Evolutionary conservation across 2,888 invertebrate species (phyloP).

Genomic region (Cataglyphis cursor): DNA sequence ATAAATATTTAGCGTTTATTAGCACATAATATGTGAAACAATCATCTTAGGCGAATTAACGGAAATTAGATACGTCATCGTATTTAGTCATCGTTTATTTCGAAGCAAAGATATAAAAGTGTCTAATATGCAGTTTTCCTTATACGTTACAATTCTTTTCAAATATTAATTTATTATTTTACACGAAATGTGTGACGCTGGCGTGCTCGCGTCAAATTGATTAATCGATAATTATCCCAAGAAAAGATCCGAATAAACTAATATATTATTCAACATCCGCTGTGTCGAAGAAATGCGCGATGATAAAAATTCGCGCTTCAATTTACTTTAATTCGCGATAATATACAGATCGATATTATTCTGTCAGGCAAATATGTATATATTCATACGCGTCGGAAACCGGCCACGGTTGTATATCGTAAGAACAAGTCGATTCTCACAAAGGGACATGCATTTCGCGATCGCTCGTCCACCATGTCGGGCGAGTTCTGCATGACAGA

Average conservation of each 20-base stretch:
- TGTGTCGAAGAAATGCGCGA: slow-evolving; percentile 5
- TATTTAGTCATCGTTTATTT: slow-evolving; percentile 9
- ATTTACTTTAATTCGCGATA: slow-evolving; percentile 16
- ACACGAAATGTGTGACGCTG: slow-evolving; percentile 14
- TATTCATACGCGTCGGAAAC: slow-evolving; percentile 68
- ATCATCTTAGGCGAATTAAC: slow-evolving; percentile 15
- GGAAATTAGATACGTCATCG: slow-evolving; percentile 23
- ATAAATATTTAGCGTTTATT: slow-evolving; percentile 41
- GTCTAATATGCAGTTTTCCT: background rate
- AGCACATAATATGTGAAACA: background rate
- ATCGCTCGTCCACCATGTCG: slow-evolving; percentile 53
- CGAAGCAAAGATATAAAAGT: slow-evolving; percentile 17
- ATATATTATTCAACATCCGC: slow-evolving; percentile 22
- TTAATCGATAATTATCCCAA: slow-evolving; percentile 3
- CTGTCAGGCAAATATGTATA: slow-evolving; percentile 3
- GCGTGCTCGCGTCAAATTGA: slow-evolving; percentile 28
- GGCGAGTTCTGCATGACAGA: slow-evolving; percentile 63
- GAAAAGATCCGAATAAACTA: slow-evolving; percentile 44
- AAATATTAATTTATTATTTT: slow-evolving; percentile 49
- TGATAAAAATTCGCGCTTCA: slow-evolving; percentile 20
- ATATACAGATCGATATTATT: slow-evolving; percentile 59
- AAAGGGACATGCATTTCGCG: slow-evolving; percentile 76
- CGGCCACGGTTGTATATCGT: slow-evolving; percentile 45
- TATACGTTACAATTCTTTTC: background rate
- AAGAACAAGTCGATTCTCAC: slow-evolving; percentile 81